These are phyloP conservation scores for Melinaea menophilus DNA, from an alignment of 2,888 invertebrate species.

Conservation along the genomic window DNA sequence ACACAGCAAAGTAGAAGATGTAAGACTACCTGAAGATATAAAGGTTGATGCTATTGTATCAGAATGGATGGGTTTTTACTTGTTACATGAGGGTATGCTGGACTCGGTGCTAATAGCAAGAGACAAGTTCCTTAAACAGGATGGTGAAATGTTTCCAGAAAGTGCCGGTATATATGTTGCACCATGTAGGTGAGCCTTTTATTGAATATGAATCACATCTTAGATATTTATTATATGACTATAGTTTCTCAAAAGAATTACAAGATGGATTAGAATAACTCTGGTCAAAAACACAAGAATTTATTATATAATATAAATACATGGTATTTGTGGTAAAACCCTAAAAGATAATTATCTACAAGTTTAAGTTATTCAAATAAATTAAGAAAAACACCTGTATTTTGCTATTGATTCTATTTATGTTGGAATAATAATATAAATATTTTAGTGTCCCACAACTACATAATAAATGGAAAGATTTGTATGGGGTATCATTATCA, in stretches of 20 bases:
- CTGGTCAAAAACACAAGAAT: too few relatives aligned
- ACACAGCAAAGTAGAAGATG: slow-evolving; percentile 86
- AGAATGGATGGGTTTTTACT: slow-evolving; percentile 99
- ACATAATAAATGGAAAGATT: slow-evolving; percentile 86
- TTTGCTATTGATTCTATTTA: too few relatives aligned
- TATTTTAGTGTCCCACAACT: slow-evolving; percentile 78
- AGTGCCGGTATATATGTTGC: slow-evolving; percentile 78
- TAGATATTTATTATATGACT: neutral
- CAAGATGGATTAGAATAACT: too few relatives aligned
- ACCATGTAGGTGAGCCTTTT: slow-evolving; percentile 79
- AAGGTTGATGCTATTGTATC: slow-evolving; percentile 94
- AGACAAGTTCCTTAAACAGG: slow-evolving; percentile 86
- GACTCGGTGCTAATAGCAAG: slow-evolving; percentile 91
- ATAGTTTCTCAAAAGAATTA: neutral
- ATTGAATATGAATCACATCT: neutral
- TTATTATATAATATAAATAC: too few relatives aligned
- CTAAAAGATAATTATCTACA: too few relatives aligned
- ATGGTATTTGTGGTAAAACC: too few relatives aligned
- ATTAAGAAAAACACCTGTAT: too few relatives aligned
- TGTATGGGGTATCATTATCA: slow-evolving; percentile 89
- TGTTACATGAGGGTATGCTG: slow-evolving; percentile 96
- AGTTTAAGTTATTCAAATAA: too few relatives aligned
- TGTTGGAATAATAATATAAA: neutral
- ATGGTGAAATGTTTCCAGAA: slow-evolving; percentile 87
- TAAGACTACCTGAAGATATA: slow-evolving; percentile 78